phyloP scores from a whole-genome alignment of 64 coral and sea anemone genomes.

The Actinia tenebrosa region DNA sequence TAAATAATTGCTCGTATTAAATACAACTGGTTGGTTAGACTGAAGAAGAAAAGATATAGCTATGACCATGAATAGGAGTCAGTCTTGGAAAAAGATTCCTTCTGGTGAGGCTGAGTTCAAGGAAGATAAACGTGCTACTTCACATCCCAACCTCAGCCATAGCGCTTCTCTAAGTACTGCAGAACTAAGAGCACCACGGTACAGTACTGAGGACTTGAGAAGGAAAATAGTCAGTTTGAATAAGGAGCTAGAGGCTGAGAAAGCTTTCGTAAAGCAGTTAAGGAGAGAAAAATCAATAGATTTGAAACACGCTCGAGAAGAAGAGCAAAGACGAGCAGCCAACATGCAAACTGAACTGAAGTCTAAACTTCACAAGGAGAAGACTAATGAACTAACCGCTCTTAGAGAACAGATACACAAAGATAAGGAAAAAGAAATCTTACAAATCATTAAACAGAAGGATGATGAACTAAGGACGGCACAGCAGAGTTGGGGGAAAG shows the following conservation, averaged over 20 bases:
- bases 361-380: constrained; percentile 87
- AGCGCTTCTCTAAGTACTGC: constrained; percentile 14
- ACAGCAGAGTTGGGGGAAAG: constrained; percentile 77
- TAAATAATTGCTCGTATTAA: not conserved
- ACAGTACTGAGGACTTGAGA: constrained; percentile 57
- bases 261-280: constrained; percentile 52
- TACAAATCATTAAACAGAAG: constrained; percentile 79
- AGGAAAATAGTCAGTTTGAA: constrained; percentile 76
- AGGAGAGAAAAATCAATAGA: constrained; percentile 81
- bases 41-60: not conserved
- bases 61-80: constrained; percentile 36
- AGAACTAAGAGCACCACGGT: not conserved
- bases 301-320: constrained; percentile 63
- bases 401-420: constrained; percentile 79
- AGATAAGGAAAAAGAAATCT: constrained; percentile 92
- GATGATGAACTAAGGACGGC: constrained; percentile 73
- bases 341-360: constrained; percentile 66
- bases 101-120: constrained; percentile 24
- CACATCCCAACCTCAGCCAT: constrained; percentile 28
- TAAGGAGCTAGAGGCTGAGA: constrained; percentile 83
- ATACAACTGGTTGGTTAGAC: not conserved
- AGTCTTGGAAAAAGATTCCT: constrained; percentile 30
- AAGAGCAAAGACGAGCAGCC: constrained; percentile 65
- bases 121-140: constrained; percentile 26
- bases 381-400: constrained; percentile 64